phyloP scores from a whole-genome alignment of 2,888 invertebrate genomes.

The Caenorhabditis angaria region DNA sequence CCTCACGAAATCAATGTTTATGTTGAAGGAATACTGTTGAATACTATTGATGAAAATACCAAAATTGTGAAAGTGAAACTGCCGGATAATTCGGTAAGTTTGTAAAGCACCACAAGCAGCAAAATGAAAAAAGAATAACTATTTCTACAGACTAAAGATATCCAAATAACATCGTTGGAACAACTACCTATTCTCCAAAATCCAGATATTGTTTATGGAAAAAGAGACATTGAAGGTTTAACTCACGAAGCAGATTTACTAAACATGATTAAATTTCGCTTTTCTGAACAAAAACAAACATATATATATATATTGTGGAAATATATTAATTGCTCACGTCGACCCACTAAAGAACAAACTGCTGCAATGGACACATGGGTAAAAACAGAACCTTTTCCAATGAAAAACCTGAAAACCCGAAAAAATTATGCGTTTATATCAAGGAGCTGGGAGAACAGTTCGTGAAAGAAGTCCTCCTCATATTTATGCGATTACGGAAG shows the following conservation, averaged over 20 bases:
- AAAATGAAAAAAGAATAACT: too few species aligned
- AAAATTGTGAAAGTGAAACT: too few species aligned
- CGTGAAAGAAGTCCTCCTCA: slow-evolving; percentile 87
- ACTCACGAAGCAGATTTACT: slow-evolving; percentile 95
- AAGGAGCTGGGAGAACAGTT: slow-evolving; percentile 66
- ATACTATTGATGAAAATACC: too few species aligned
- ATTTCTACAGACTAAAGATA: slow-evolving; percentile 47
- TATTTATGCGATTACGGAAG: slow-evolving; percentile 97
- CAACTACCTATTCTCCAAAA: slow-evolving; percentile 88
- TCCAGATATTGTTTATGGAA: slow-evolving; percentile 92
- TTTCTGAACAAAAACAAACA: slow-evolving; percentile 87
- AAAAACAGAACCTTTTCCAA: slow-evolving; percentile 93
- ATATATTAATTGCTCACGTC: slow-evolving; percentile 97
- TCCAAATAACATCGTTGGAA: slow-evolving; percentile 43
- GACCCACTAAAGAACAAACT: too few species aligned
- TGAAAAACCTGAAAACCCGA: slow-evolving; percentile 81
- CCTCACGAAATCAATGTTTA: too few species aligned
- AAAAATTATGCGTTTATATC: slow-evolving; percentile 85
- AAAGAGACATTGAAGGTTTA: slow-evolving; percentile 94
- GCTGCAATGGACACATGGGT: too few species aligned
- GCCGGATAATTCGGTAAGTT: too few species aligned
- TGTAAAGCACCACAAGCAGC: too few species aligned
- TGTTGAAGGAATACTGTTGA: too few species aligned
- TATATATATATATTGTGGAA: slow-evolving; percentile 98
- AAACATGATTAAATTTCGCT: slow-evolving; percentile 91